Base-by-base conservation (phyloP, 2,797 vertebrate species). In the Tolypeutes matacus region DNA sequence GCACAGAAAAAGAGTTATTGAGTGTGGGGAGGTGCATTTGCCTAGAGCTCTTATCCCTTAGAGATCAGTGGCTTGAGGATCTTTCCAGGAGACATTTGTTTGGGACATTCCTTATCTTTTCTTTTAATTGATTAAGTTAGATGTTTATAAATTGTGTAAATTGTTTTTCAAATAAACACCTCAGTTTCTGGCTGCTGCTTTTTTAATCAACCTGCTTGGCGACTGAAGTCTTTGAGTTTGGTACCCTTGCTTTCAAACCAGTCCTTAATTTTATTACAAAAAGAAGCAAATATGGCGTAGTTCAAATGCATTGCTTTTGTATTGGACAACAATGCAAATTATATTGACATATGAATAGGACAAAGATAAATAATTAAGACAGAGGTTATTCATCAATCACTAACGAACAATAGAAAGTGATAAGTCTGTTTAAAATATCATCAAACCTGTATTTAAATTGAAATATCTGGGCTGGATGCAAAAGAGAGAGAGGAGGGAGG, bases 301-400 rank as follows among this genome's bases (percentile, higher is more conserved):
- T 20, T 95, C 90, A 95, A 77, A 78, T 86, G 39, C n/a, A 91
- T 3, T 70, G 36, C 64, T 42, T 90, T 92, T 91, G 18, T 3
- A 46, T 46, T 96, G 85, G 62, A 78, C 42, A 82, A 7, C 15
- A 58, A n/a, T 67, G 70, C n/a, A 77, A 39, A 93, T 81, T 93
- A 58, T 78, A 77, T 88, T 88, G 69, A 76, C 58, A 56, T 70
- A 46, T 86, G 51, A 64, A 9, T 69, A 67, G 92, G 77, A 56
- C 49, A 92, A 84, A 62, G 76, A 49, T 89, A 89, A 92, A 92
- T 86, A 92, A 95, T 92, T 92, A 21, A 88, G 29, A 83, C 73
- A 84, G 70, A 91, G 64, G 56, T 94, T 92, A 69, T 91, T 4
- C 36, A 60, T 93, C 60, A 85, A 94, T 95, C 95, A 84, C 49